Percentiles rank a stretch among this genome's conserved stretches.
phyloP scores from a whole-genome alignment of 2,888 invertebrate genomes.

The Steinernema hermaphroditum region DNA sequence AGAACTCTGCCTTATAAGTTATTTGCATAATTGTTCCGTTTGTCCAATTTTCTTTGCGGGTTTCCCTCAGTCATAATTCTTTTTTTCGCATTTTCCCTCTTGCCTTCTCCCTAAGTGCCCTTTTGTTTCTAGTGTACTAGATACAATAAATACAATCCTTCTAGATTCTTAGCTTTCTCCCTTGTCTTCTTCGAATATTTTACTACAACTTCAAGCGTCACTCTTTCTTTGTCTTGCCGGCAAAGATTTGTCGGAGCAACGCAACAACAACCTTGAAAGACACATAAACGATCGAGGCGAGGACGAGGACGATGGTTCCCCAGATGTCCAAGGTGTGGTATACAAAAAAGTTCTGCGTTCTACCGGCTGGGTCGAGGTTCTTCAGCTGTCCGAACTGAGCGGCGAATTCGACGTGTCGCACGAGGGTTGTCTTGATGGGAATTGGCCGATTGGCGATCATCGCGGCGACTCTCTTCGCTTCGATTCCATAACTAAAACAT shows the following conservation, averaged over 20 bases:
- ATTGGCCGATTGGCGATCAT: background rate
- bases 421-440: background rate
- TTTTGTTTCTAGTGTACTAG: background rate
- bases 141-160: constrained; percentile 8
- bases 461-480: background rate
- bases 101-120: constrained; percentile 1
- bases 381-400: background rate
- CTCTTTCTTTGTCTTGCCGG: too few relatives aligned
- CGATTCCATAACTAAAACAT: background rate
- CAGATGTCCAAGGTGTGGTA: background rate
- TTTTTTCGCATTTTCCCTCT: background rate
- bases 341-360: background rate
- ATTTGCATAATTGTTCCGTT: background rate
- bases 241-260: too few relatives aligned
- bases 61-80: constrained; percentile 13
- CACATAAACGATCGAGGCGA: background rate
- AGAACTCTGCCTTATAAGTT: background rate
- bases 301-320: background rate
- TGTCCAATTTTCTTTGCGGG: constrained; percentile 8
- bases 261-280: background rate
- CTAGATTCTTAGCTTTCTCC: background rate
- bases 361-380: background rate
- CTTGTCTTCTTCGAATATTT: background rate
- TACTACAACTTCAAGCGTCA: too few relatives aligned
- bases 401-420: background rate